Evolutionary conservation across 2,888 invertebrate genomes (phyloP).

Genomic region (Mythimna ferrago): DNA sequence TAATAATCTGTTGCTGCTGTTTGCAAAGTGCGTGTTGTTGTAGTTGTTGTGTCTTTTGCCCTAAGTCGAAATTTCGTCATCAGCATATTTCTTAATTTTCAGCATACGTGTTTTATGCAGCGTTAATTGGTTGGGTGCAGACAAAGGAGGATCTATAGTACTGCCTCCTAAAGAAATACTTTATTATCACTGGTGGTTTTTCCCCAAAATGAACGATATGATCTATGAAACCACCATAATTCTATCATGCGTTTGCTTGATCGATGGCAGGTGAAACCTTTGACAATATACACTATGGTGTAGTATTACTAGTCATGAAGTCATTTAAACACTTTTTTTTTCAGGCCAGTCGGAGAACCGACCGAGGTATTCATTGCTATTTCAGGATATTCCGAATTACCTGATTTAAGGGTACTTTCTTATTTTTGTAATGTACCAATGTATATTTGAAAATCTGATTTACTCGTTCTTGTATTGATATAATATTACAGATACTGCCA

Average conservation of each 20-base stretch:
- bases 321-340: conserved; percentile 45
- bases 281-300: neutral
- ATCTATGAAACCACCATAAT: conserved; percentile 84
- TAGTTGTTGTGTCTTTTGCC: neutral
- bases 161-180: conserved; percentile 84
- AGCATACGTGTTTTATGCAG: conserved; percentile 82
- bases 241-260: conserved; percentile 83
- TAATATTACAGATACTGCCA: conserved; percentile 78
- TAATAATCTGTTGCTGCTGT: neutral
- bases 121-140: conserved; percentile 84
- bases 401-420: conserved; percentile 76
- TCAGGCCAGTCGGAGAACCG: conserved; percentile 85
- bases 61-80: neutral
- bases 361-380: conserved; percentile 82
- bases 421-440: neutral
- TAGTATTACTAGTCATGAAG: neutral
- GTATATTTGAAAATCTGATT: neutral
- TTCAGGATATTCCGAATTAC: conserved; percentile 84
- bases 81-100: conserved; percentile 24
- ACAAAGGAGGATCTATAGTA: conserved; percentile 78
- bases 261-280: conserved; percentile 78
- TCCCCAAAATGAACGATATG: conserved; percentile 78
- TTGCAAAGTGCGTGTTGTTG: neutral
- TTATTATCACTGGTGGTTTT: conserved; percentile 87
- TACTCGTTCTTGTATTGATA: neutral